A percentile compares a stretch with the other conserved stretches of the same genome.
These are phyloP conservation scores for Lophochroa leadbeateri DNA, from an alignment of 2,113 vertebrate species.

Conservation along the genomic window DNA sequence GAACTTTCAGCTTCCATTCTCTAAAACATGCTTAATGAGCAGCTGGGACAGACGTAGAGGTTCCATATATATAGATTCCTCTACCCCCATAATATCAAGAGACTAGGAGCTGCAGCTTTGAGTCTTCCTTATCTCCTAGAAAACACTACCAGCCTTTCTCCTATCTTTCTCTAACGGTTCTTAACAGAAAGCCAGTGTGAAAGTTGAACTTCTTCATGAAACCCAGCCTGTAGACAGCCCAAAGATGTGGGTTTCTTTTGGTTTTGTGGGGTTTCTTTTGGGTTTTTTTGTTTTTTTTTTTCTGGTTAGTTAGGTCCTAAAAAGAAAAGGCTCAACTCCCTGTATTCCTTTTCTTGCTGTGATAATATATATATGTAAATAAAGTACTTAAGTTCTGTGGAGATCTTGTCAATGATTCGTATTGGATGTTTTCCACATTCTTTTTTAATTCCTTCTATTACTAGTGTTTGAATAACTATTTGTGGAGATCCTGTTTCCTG, in stretches of 20 bases:
- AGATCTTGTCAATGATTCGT: not conserved
- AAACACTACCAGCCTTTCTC: not conserved
- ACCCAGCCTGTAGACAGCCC: not conserved
- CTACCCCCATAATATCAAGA: not conserved
- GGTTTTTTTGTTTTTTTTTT: not conserved
- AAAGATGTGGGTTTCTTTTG: not conserved
- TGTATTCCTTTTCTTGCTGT: not conserved
- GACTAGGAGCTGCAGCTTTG: not conserved
- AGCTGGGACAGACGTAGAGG: not conserved
- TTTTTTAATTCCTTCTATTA: not conserved
- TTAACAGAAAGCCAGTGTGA: constrained; percentile 8
- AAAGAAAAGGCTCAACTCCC: not conserved
- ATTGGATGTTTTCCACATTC: not conserved
- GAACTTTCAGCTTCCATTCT: not conserved
- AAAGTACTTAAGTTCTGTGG: not conserved
- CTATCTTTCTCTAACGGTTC: constrained; percentile 15
- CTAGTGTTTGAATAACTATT: not conserved
- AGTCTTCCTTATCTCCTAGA: constrained; percentile 23
- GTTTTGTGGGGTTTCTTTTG: no score
- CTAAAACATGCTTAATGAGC: not conserved
- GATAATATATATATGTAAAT: not conserved
- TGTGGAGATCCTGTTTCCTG: not conserved
- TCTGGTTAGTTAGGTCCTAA: not conserved
- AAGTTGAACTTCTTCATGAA: not conserved
- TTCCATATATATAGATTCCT: not conserved